phyloP scores from a whole-genome alignment of 2,888 invertebrate genomes.

The Nasonovia ribisnigri region DNA sequence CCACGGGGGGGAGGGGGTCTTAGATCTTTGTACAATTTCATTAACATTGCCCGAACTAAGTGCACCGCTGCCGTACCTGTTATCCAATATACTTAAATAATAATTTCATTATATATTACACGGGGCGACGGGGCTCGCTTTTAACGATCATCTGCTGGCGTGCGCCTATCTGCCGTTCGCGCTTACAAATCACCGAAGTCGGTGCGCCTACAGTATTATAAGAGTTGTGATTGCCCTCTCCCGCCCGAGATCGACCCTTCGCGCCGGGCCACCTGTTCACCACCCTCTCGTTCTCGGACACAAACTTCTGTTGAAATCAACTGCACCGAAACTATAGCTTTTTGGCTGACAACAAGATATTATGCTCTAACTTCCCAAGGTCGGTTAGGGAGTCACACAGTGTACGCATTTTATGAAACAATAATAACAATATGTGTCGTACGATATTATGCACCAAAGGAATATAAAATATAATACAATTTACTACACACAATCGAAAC shows the following conservation, averaged over 20 bases:
- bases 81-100: background rate
- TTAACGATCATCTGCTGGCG: constrained; percentile 2
- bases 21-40: background rate
- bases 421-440: too few species aligned
- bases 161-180: background rate
- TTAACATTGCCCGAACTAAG: background rate
- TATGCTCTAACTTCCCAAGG: too few species aligned
- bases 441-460: too few species aligned
- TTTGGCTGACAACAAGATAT: too few species aligned
- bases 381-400: too few species aligned
- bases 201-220: background rate
- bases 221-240: background rate
- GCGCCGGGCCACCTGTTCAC: too few species aligned
- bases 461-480: too few species aligned
- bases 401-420: too few species aligned
- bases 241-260: background rate
- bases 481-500: too few species aligned
- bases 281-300: too few species aligned
- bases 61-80: background rate
- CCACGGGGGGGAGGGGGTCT: background rate
- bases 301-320: too few species aligned
- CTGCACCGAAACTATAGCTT: too few species aligned
- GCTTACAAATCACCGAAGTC: background rate
- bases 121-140: background rate
- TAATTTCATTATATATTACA: background rate